Base-by-base conservation (phyloP, 1,140 invertebrate species). In the Uloborus diversus region DNA sequence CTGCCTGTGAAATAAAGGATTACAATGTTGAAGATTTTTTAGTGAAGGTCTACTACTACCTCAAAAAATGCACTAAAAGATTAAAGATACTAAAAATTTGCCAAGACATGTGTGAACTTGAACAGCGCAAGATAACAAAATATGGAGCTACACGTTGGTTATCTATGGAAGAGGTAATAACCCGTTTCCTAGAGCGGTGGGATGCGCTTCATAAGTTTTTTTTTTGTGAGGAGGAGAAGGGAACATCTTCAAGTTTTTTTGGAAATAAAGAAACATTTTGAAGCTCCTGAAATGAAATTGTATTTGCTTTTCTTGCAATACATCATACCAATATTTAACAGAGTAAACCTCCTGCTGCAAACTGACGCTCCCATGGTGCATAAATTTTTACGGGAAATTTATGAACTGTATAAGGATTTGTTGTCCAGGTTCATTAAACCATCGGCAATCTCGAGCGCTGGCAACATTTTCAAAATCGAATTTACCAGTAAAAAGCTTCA, bases 141-240 rank as follows among this genome's bases (percentile, higher is more conserved):
- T 13, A 62, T 13, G 59, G 59, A 30, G 5, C 59, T 11, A 62
- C 59, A 28, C 20, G 59, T 4, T 62, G 25, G 59, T 28, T 62
- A 32, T 62, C 59, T 9, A 28, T 62, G 59, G 23, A 9, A 13
- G 20, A 32, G 4, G 27, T 30, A 4, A 62, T 62, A 14, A 11
- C 9, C 23, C 23, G 59, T 11, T 62, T 62, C 23, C 30, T 62
- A 62, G 59, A 62, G 28, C 20, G 30, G 27, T 62, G 59, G 59
- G 59, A 62, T 28, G 59, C 59, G 7, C 27, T 30, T 5, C n/a
- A n/a, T n/a, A 62, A 62, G 30, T 27, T 30, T 4, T 62, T 62
- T 32, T 62, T 62, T 32, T 62, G 59, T 62, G 59, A 62, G 20
- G 59, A 62, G 30, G 59, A 62, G 20, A 62, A 62, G 30, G 59